A percentile compares a stretch with the other conserved stretches of the same genome.
These are phyloP conservation scores for Drosophila orena DNA, from an alignment of 1,140 invertebrate species.

Conservation along the genomic window DNA sequence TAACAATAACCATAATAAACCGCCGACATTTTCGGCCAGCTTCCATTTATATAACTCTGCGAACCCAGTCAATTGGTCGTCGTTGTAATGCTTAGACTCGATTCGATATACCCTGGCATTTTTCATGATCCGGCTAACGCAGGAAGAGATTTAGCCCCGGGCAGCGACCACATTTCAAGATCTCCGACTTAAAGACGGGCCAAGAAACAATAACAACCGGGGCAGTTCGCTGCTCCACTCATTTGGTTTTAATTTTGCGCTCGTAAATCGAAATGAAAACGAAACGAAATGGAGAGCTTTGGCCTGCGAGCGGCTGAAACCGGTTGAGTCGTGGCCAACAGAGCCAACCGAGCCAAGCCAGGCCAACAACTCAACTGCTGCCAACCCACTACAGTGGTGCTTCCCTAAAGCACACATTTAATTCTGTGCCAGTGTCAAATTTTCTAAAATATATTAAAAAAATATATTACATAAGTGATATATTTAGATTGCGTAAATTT, in stretches of 20 bases:
- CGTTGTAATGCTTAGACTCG: slow-evolving; percentile 23
- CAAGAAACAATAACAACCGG: slow-evolving; percentile 54
- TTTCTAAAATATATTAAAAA: too few relatives aligned
- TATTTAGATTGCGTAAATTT: too few relatives aligned
- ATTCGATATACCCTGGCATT: slow-evolving; percentile 13
- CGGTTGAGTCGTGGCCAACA: slow-evolving; percentile 39
- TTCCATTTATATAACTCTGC: slow-evolving; percentile 46
- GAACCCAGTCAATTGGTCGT: slow-evolving; percentile 29
- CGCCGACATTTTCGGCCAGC: slow-evolving; percentile 64
- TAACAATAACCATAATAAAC: slow-evolving; percentile 61
- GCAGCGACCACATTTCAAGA: slow-evolving; percentile 55
- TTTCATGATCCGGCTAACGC: slow-evolving; percentile 30
- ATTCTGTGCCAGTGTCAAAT: too few relatives aligned
- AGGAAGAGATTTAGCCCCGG: slow-evolving; percentile 52
- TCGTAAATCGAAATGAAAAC: slow-evolving; percentile 83
- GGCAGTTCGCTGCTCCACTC: slow-evolving; percentile 65
- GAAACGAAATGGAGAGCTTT: slow-evolving; percentile 70
- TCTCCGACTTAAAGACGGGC: slow-evolving; percentile 45
- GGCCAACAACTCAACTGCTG: slow-evolving; percentile 43
- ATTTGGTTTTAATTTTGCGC: slow-evolving; percentile 75
- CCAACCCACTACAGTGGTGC: slow-evolving; percentile 15
- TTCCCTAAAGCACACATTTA: background rate
- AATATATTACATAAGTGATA: too few relatives aligned
- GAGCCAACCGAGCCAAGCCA: slow-evolving; percentile 43
- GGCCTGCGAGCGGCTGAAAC: slow-evolving; percentile 37